A percentile compares a stretch with the other conserved stretches of the same genome.
These are phyloP conservation scores for Clavelina lepadiformis DNA, from an alignment of 23 tunicate genomes.

Conservation along the genomic window DNA sequence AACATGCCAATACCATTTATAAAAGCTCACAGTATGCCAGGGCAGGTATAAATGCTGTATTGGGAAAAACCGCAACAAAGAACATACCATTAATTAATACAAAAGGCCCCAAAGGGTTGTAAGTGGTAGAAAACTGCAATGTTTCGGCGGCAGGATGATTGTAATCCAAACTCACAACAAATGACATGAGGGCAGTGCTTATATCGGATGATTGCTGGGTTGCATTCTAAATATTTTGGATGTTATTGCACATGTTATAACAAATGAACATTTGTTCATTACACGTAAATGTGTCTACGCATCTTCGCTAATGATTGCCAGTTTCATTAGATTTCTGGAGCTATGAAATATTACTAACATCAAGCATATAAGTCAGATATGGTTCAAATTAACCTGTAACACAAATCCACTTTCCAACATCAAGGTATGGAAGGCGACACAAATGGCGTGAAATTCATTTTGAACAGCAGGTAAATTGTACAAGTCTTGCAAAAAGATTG, in stretches of 20 bases:
- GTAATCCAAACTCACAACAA: constrained; percentile 55
- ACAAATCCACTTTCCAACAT: constrained; percentile 85
- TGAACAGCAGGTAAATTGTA: constrained; percentile 28
- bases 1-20: no score
- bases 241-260: neutral
- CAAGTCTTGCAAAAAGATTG: constrained; percentile 23
- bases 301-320: no score
- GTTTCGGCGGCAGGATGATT: constrained; percentile 45
- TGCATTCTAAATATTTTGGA: neutral
- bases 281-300: no score
- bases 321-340: no score
- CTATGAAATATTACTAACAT: no score
- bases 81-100: constrained; percentile 55
- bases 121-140: constrained; percentile 37
- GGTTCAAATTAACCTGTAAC: constrained; percentile 9
- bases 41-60: neutral
- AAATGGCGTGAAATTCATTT: constrained; percentile 57
- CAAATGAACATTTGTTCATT: no score
- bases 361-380: no score
- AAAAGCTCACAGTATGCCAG: neutral
- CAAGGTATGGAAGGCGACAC: constrained; percentile 47
- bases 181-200: neutral
- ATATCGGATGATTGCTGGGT: neutral
- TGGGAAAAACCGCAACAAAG: neutral
- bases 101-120: constrained; percentile 67